Evolutionary conservation across 2,113 vertebrate species (phyloP), one percentile per base, ranked within the genome.

Genomic region (Pipra filicauda): DNA sequence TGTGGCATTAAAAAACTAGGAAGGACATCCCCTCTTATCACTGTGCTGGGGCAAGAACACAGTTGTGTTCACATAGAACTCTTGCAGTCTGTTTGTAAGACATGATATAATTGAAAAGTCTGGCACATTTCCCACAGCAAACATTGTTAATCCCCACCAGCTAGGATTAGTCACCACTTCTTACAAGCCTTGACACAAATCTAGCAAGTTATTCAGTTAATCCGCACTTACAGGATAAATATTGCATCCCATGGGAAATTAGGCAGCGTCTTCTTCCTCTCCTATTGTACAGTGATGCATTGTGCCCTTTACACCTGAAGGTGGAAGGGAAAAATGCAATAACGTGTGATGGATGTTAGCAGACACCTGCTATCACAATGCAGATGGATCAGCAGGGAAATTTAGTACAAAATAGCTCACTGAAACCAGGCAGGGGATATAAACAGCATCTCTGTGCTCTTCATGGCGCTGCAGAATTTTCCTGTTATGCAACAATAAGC

Each of bases 101-200:
- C 87, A 91, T 43, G 76, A 91, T 95, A 96, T 94, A 97, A 96
- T 94, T 96, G 96, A 95, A 95, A 95, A 80, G 67, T 85, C 94
- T 97, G 97, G 95, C 95, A 81, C 64, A 81, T 95, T 93, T 95
- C 92, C 96, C 95, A 88, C 49, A 30, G 85, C 95, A 96, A 96
- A 97, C 91, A 91, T 94, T 83, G 96, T 89, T 97, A 97, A 96
- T 97, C 94, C 95, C 86, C 88, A 94, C 93, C 85, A 96, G 93
- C 95, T 92, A 78, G 91, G 95, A 97, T 97, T 97, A 97, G 96
- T 97, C 96, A 96, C 91, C 58, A 26, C 94, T 94, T 76, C 85
- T 96, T 95, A 96, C 95, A 97, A 95, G 94, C 88, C 95, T 91
- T 95, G 96, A 95, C 96, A 97, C 91, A 97, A 89, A 97, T 91